These are phyloP conservation scores for Acrossocheilus wenchowensis DNA, from an alignment of 2,797 vertebrate genomes.

Conservation along the genomic window DNA sequence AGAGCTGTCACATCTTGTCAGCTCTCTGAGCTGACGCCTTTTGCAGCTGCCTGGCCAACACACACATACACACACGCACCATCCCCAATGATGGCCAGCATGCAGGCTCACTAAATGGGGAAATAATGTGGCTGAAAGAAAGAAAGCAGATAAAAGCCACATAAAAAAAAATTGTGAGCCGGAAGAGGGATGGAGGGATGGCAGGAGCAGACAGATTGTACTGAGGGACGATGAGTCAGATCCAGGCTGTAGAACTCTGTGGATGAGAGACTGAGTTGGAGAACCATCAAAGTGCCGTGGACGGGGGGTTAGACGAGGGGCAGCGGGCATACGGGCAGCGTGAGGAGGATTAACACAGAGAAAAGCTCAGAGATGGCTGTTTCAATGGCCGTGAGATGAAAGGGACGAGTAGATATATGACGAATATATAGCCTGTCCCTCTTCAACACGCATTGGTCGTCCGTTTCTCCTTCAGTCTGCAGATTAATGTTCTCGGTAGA, in stretches of 20 bases:
- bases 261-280: conserved; percentile 32
- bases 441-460: conserved; percentile 12
- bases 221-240: conserved; percentile 30
- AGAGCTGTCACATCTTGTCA: conserved; percentile 99
- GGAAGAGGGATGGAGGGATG: conserved; percentile 50
- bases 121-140: conserved; percentile 56
- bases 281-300: conserved; percentile 43
- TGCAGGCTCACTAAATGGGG: conserved; percentile 69
- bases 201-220: conserved; percentile 41
- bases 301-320: conserved; percentile 41
- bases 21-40: conserved; percentile 90
- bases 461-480: conserved; percentile 46
- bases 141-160: conserved; percentile 50
- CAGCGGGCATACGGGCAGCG: conserved; percentile 26
- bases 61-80: conserved; percentile 68
- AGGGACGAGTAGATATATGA: conserved; percentile 34
- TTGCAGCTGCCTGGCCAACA: conserved; percentile 89
- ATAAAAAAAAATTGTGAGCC: conserved; percentile 45
- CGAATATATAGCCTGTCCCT: conserved; percentile 26
- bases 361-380: conserved; percentile 33
- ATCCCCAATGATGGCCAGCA: conserved; percentile 82
- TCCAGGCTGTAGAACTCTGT: conserved; percentile 38
- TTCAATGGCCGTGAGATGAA: conserved; percentile 41
- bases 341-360: conserved; percentile 42
- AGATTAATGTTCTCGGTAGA: conserved; percentile 47